Conservation (phyloP, 2,888 invertebrate genomes). For the Tenthredo mesomela region DNA sequence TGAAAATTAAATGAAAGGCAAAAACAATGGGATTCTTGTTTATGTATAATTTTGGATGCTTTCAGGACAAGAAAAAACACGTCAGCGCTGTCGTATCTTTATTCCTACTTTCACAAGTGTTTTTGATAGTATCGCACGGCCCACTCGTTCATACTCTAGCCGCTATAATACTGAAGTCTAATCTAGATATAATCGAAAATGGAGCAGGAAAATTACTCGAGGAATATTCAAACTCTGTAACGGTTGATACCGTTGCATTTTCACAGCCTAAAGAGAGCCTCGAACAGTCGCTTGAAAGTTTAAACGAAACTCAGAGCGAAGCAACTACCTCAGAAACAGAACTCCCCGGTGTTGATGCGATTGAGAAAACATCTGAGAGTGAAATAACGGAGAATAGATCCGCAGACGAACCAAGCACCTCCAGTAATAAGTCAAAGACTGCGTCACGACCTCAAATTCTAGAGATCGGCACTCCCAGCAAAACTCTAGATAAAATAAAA, state of each 20-base stretch:
- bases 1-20: slow-evolving; percentile 69
- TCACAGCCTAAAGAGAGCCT: slow-evolving; percentile 87
- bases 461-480: slow-evolving; percentile 56
- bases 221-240: slow-evolving; percentile 80
- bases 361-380: slow-evolving; percentile 33
- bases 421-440: slow-evolving; percentile 47
- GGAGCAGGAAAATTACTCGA: slow-evolving; percentile 85
- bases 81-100: slow-evolving; percentile 92
- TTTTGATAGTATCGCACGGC: slow-evolving; percentile 94
- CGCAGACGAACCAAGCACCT: slow-evolving; percentile 61
- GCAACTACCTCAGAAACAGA: slow-evolving; percentile 56
- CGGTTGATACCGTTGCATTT: slow-evolving; percentile 81
- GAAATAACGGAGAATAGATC: slow-evolving; percentile 27
- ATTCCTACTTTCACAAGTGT: slow-evolving; percentile 96
- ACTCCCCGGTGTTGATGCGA: slow-evolving; percentile 22
- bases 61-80: slow-evolving; percentile 73
- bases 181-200: slow-evolving; percentile 85
- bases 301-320: slow-evolving; percentile 63
- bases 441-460: slow-evolving; percentile 44
- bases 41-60: slow-evolving; percentile 3
- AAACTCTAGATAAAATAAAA: slow-evolving; percentile 69
- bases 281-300: slow-evolving; percentile 86
- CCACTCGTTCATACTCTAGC: slow-evolving; percentile 95
- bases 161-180: slow-evolving; percentile 93
- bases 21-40: not conserved